Percentiles rank a stretch among this genome's conserved stretches.
phyloP scores from a whole-genome alignment of 2,113 vertebrate genomes.

The Capra hircus region DNA sequence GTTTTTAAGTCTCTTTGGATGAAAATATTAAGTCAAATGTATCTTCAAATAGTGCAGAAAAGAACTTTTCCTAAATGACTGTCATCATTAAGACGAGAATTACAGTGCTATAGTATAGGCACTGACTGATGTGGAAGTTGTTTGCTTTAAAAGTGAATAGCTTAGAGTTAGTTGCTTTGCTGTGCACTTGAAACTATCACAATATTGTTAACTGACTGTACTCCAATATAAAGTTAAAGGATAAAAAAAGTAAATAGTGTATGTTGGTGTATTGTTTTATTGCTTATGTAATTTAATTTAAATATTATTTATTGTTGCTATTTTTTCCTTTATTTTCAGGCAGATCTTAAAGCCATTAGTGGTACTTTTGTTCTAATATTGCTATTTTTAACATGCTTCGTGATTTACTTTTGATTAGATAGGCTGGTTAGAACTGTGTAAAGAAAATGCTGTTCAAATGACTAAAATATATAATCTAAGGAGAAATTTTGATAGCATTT shows the following conservation, averaged over 20 bases:
- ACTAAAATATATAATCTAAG: background rate
- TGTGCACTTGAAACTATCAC: background rate
- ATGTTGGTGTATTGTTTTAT: background rate
- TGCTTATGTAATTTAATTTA: background rate
- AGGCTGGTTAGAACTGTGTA: background rate
- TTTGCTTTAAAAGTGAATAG: background rate
- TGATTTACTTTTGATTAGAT: constrained; percentile 5
- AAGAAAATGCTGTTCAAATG: background rate
- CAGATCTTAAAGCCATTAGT: background rate
- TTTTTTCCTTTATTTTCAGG: background rate
- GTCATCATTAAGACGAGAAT: background rate
- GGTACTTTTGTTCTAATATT: background rate
- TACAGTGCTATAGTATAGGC: background rate
- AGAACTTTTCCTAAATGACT: background rate
- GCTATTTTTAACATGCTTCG: background rate
- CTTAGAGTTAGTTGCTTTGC: background rate
- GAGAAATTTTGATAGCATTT: background rate
- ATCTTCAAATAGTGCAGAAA: background rate
- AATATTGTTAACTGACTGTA: background rate
- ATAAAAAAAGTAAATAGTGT: background rate
- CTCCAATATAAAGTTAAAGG: background rate
- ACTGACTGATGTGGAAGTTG: background rate
- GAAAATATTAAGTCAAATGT: background rate
- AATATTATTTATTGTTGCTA: background rate
- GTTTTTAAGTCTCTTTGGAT: background rate